A percentile compares a stretch with the other conserved stretches of the same genome.
These are phyloP conservation scores for Crossocerus cetratus DNA, from an alignment of 2,888 invertebrate species.

Conservation along the genomic window DNA sequence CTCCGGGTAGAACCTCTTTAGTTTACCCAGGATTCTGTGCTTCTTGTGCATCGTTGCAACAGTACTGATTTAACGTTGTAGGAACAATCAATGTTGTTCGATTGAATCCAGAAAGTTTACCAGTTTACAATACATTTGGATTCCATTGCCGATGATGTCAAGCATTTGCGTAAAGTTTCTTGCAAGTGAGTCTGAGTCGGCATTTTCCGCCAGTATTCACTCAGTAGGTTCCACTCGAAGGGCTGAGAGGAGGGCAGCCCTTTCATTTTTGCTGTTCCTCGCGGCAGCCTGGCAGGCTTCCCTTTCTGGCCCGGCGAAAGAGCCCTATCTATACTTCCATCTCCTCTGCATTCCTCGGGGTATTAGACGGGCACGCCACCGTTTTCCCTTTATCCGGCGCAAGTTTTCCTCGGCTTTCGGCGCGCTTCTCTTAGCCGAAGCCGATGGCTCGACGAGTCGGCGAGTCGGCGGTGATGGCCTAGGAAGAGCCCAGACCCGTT, in stretches of 20 bases:
- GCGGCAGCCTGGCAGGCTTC: neutral
- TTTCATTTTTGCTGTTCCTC: slow-evolving; percentile 47
- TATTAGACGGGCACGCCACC: slow-evolving; percentile 70
- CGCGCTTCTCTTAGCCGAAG: slow-evolving; percentile 10
- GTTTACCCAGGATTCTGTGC: too few species aligned
- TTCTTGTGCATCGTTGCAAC: too few species aligned
- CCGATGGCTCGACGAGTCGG: slow-evolving; percentile 4
- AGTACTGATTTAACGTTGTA: too few species aligned
- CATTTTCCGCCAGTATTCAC: slow-evolving; percentile 73
- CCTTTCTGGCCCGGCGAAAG: slow-evolving; percentile 30
- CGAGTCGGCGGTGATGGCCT: too few species aligned
- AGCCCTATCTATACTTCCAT: slow-evolving; percentile 74
- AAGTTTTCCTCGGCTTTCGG: slow-evolving; percentile 27
- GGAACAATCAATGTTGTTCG: too few species aligned
- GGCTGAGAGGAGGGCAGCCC: slow-evolving; percentile 53
- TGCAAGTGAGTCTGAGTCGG: slow-evolving; percentile 65
- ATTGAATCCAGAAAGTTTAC: too few species aligned
- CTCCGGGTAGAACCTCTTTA: too few species aligned
- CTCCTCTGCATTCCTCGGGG: slow-evolving; percentile 76
- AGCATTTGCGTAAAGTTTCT: too few species aligned
- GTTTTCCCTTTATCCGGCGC: slow-evolving; percentile 45
- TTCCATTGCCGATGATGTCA: too few species aligned
- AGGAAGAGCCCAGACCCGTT: slow-evolving; percentile 48
- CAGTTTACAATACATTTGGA: too few species aligned
- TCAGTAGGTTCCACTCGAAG: slow-evolving; percentile 26